Percentiles rank a stretch among this genome's conserved stretches.
Conservation (phyloP, 2,797 vertebrate genomes). For the Hapalemur alaotrensis region DNA sequence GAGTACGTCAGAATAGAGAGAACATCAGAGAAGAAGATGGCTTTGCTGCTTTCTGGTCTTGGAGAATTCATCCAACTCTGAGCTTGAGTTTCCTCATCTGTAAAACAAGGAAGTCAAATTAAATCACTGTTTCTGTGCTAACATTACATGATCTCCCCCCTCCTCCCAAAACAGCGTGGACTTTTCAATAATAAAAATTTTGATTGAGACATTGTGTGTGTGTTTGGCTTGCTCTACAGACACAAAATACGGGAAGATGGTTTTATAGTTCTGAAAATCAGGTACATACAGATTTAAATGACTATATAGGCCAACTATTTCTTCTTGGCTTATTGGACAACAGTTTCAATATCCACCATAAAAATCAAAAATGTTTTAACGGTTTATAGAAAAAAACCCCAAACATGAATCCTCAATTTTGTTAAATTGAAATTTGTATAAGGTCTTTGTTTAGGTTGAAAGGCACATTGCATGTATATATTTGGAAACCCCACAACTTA, state of each 20-base stretch:
- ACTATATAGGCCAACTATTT: conserved; percentile 1
- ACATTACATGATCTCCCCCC: background rate
- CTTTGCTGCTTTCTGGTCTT: background rate
- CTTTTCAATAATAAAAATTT: conserved; percentile 17
- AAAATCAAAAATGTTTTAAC: conserved; percentile 37
- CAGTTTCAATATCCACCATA: conserved; percentile 28
- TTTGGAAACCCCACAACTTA: conserved; percentile 57
- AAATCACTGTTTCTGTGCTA: background rate
- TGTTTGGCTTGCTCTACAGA: conserved; percentile 3
- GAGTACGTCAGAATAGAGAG: background rate
- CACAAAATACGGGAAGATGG: background rate
- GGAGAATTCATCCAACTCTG: background rate
- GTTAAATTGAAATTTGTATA: conserved; percentile 51
- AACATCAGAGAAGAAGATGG: background rate
- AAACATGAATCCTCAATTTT: background rate
- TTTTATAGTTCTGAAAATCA: conserved; percentile 51
- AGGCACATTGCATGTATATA: conserved; percentile 8
- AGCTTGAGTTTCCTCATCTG: background rate
- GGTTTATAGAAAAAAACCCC: background rate
- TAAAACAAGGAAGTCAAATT: background rate
- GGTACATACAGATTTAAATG: conserved; percentile 1
- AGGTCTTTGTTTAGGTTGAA: conserved; percentile 57
- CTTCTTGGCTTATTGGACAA: background rate
- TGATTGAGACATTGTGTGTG: background rate
- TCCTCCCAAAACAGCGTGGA: no score